Percentiles rank a stretch among this genome's conserved stretches.
Evolutionary conservation across 2,888 invertebrate genomes (phyloP).

Genomic region (Drosophila mimetica): DNA sequence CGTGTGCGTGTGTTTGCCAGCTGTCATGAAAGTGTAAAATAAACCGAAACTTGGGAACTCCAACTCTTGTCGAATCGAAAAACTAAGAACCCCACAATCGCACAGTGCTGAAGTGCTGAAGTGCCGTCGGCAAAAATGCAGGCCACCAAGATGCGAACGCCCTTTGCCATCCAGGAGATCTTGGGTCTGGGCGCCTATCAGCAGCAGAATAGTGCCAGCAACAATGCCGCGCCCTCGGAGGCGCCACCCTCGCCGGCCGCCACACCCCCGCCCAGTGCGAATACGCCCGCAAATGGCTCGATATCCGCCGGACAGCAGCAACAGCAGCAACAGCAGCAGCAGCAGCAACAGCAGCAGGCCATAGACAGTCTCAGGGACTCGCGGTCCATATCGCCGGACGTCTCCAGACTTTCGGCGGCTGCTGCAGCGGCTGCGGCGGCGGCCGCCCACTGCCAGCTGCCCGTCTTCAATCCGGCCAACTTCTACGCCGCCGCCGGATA

Average conservation of each 20-base stretch:
- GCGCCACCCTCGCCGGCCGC: constrained; percentile 70
- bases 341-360: constrained; percentile 38
- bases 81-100: not conserved
- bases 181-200: constrained; percentile 82
- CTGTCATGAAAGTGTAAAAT: constrained; percentile 31
- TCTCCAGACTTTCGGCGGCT: constrained; percentile 76
- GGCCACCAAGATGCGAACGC: constrained; percentile 84
- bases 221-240: constrained; percentile 73
- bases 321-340: constrained; percentile 35
- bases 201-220: constrained; percentile 61
- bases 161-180: constrained; percentile 84
- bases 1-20: constrained; percentile 1
- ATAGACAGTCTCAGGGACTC: constrained; percentile 60
- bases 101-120: constrained; percentile 5
- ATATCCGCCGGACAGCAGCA: constrained; percentile 19
- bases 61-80: not conserved
- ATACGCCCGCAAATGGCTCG: constrained; percentile 47
- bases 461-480: constrained; percentile 84
- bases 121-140: constrained; percentile 80
- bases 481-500: constrained; percentile 84
- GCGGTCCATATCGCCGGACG: constrained; percentile 83
- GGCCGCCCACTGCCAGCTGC: constrained; percentile 83
- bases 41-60: constrained; percentile 17
- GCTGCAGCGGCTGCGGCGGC: constrained; percentile 83
- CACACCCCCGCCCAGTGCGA: constrained; percentile 66